phyloP scores from a whole-genome alignment of 2,797 vertebrate species.

The Psittacula derbiana region DNA sequence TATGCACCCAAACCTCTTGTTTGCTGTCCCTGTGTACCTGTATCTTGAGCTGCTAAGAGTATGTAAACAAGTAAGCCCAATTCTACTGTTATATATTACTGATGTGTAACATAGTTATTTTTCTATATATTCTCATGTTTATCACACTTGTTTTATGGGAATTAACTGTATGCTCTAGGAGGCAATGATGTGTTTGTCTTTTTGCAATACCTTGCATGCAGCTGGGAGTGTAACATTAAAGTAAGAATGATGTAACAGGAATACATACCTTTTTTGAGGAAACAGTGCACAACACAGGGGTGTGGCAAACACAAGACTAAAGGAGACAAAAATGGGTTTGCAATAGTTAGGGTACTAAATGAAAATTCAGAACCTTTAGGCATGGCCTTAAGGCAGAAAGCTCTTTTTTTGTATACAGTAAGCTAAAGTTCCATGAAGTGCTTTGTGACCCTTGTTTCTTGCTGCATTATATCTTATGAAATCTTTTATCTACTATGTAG shows the following conservation, averaged over 20 bases:
- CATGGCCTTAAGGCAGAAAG: background rate
- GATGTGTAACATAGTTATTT: background rate
- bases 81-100: background rate
- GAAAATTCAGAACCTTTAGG: background rate
- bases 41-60: background rate
- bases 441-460: background rate
- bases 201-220: background rate
- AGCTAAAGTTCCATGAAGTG: background rate
- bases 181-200: background rate
- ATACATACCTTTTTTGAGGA: constrained; percentile 92
- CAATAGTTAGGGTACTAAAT: background rate
- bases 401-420: background rate
- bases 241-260: background rate
- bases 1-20: background rate
- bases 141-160: background rate
- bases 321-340: constrained; percentile 51
- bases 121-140: background rate
- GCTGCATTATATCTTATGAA: background rate
- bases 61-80: background rate
- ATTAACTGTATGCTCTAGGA: background rate
- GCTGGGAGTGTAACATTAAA: background rate
- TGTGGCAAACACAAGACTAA: constrained; percentile 94
- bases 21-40: background rate
- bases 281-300: constrained; percentile 96
- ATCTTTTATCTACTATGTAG: background rate